Percentiles rank a stretch among this genome's conserved stretches.
These are phyloP conservation scores for Rhinogobio ventralis DNA, from an alignment of 2,797 vertebrate genomes.

Conservation along the genomic window DNA sequence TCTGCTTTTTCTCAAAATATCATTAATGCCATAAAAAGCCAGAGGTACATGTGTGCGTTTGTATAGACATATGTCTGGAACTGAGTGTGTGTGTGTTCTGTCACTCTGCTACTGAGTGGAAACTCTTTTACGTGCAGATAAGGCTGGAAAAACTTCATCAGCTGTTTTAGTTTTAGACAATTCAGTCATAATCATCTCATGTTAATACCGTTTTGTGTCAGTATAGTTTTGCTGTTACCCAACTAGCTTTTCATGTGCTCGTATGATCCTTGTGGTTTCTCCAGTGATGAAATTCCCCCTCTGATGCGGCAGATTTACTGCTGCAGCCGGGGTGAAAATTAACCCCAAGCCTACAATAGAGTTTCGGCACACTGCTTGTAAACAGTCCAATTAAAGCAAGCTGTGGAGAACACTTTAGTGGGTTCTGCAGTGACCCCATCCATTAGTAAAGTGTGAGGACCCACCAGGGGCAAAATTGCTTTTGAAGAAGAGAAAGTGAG, in stretches of 20 bases:
- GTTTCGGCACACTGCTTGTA: conserved; percentile 35
- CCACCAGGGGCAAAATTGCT: background rate
- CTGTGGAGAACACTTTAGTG: conserved; percentile 34
- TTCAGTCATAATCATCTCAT: conserved; percentile 30
- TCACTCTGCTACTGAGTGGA: conserved; percentile 47
- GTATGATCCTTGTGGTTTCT: conserved; percentile 35
- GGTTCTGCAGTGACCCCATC: conserved; percentile 10
- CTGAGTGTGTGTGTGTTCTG: conserved; percentile 46
- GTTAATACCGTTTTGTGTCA: conserved; percentile 38
- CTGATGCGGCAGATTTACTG: conserved; percentile 38
- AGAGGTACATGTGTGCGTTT: conserved; percentile 55
- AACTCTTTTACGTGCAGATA: conserved; percentile 47
- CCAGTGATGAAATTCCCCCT: conserved; percentile 35
- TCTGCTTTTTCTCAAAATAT: conserved; percentile 65
- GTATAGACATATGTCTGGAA: conserved; percentile 55
- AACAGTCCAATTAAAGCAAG: conserved; percentile 37
- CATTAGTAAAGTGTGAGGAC: conserved; percentile 20
- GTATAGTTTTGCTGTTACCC: conserved; percentile 32
- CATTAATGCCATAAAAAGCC: conserved; percentile 64
- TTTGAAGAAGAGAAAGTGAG: conserved; percentile 1
- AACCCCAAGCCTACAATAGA: conserved; percentile 51
- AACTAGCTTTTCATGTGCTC: conserved; percentile 36
- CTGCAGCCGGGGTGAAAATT: conserved; percentile 45
- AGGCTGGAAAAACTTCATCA: conserved; percentile 55
- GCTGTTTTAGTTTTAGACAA: conserved; percentile 43